Conservation (phyloP, 2,113 vertebrate species). For the Prietella phreatophila region DNA sequence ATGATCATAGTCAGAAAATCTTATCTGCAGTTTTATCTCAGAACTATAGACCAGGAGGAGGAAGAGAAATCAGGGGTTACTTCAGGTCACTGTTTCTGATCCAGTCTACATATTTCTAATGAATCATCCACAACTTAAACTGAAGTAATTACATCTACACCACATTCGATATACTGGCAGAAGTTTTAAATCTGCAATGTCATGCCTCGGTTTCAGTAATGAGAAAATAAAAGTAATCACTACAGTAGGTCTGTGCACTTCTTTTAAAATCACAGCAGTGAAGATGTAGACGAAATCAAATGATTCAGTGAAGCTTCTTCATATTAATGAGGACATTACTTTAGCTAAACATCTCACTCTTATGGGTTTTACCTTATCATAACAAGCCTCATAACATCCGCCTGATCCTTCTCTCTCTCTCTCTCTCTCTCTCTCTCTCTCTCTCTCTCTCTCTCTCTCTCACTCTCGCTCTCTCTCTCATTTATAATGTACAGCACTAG, state of each 20-base stretch:
- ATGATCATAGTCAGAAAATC: background rate
- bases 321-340: background rate
- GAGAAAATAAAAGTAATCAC: background rate
- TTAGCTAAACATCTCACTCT: background rate
- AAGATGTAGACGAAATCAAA: background rate
- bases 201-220: background rate
- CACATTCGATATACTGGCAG: no score
- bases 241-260: background rate
- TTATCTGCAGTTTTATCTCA: background rate
- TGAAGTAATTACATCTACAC: no score
- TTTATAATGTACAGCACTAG: slow-evolving; percentile 42
- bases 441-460: slow-evolving; percentile 29
- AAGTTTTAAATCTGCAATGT: no score
- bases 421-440: slow-evolving; percentile 26
- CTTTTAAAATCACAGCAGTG: background rate
- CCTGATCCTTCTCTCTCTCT: background rate
- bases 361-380: background rate
- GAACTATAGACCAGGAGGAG: background rate
- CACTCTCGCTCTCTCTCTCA: background rate
- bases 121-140: background rate
- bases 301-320: background rate
- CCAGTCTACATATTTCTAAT: background rate
- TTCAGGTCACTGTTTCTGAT: background rate
- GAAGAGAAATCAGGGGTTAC: background rate
- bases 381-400: background rate